These are phyloP conservation scores for Synanceia verrucosa DNA, from an alignment of 2,797 vertebrate genomes.

Conservation along the genomic window DNA sequence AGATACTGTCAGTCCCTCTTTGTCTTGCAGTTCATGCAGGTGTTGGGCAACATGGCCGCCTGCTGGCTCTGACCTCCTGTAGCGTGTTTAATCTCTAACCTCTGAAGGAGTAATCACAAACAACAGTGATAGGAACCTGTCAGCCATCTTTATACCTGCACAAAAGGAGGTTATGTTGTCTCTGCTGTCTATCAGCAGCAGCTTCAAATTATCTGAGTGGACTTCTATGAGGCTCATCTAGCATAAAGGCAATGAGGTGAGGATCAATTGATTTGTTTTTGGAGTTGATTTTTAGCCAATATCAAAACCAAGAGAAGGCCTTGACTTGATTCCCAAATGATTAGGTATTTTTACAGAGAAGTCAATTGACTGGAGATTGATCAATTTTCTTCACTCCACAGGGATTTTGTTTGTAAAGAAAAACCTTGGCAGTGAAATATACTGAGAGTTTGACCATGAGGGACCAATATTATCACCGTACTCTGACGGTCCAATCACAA, in stretches of 20 bases:
- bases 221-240: slow-evolving; percentile 8
- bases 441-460: slow-evolving; percentile 30
- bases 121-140: slow-evolving; percentile 6
- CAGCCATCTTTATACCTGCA: not conserved
- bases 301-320: not conserved
- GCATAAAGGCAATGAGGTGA: not conserved
- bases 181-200: slow-evolving; percentile 9
- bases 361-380: slow-evolving; percentile 12
- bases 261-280: slow-evolving; percentile 25
- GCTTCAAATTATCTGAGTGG: slow-evolving; percentile 1
- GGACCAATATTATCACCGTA: not conserved
- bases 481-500: slow-evolving; percentile 22
- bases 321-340: slow-evolving; percentile 19
- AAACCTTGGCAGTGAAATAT: not conserved
- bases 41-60: not conserved
- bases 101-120: slow-evolving; percentile 14
- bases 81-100: not conserved
- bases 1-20: not conserved
- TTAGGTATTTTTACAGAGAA: not conserved
- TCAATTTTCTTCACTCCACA: not conserved
- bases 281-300: not conserved
- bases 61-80: not conserved
- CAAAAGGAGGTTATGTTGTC: not conserved
- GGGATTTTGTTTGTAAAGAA: not conserved
- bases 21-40: slow-evolving; percentile 1